phyloP scores from a whole-genome alignment of 1,140 invertebrate genomes.

The Trichonephila clavata region DNA sequence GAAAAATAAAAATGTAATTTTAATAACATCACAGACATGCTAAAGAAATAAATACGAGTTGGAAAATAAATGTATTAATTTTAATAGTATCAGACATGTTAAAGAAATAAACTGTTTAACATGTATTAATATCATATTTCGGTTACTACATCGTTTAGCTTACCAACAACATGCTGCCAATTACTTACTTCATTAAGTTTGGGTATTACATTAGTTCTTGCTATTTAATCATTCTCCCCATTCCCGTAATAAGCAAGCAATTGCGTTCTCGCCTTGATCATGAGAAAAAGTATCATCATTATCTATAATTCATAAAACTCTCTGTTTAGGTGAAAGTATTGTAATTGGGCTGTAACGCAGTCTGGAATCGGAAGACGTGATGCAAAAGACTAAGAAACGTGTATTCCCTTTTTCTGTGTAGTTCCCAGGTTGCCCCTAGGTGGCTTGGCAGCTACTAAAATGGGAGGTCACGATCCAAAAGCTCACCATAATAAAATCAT shows the following conservation, averaged over 20 bases:
- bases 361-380: constrained; percentile 44
- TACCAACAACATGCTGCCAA: neutral
- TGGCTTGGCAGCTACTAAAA: constrained; percentile 36
- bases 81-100: no score
- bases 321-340: constrained; percentile 19
- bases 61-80: no score
- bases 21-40: no score
- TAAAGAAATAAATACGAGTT: no score
- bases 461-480: constrained; percentile 51
- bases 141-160: neutral
- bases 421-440: neutral
- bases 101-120: no score
- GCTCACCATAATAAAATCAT: constrained; percentile 53
- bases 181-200: neutral
- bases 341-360: constrained; percentile 17
- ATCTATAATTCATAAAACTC: constrained; percentile 36
- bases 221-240: neutral
- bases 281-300: neutral
- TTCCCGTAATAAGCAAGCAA: neutral
- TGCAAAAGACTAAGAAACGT: constrained; percentile 49
- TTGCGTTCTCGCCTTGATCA: neutral
- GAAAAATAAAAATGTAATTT: no score
- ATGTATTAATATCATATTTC: neutral
- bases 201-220: neutral
- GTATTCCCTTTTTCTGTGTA: constrained; percentile 9